These are phyloP conservation scores for Alouatta palliata DNA, from an alignment of 2,113 vertebrate genomes.

Conservation along the genomic window DNA sequence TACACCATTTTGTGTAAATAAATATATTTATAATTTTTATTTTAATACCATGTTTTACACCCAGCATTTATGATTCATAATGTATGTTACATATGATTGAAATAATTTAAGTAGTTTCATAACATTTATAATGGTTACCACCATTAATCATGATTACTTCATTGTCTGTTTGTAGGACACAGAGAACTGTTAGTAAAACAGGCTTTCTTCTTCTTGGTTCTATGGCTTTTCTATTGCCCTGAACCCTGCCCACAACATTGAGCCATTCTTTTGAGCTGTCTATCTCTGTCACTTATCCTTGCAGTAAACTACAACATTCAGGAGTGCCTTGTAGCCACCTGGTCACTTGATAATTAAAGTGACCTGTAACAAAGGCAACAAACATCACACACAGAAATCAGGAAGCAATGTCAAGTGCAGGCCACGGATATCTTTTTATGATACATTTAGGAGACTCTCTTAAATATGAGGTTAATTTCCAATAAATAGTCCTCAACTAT, in stretches of 20 bases:
- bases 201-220: neutral
- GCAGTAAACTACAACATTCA: neutral
- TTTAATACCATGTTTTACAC: constrained; percentile 36
- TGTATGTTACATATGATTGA: neutral
- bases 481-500: neutral
- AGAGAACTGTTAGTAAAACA: neutral
- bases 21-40: constrained; percentile 60
- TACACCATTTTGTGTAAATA: constrained; percentile 41
- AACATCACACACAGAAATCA: neutral
- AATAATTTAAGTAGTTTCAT: constrained; percentile 54
- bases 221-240: neutral
- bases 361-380: neutral
- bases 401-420: neutral
- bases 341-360: neutral
- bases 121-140: neutral
- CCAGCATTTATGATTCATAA: neutral
- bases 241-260: neutral
- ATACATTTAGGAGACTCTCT: neutral
- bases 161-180: neutral
- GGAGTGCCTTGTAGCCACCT: neutral
- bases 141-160: neutral
- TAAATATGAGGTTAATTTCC: neutral
- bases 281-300: neutral
- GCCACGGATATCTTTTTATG: neutral
- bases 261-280: neutral